phyloP scores from a whole-genome alignment of 2,888 invertebrate species.

The Bursaphelenchus okinawaensis region DNA sequence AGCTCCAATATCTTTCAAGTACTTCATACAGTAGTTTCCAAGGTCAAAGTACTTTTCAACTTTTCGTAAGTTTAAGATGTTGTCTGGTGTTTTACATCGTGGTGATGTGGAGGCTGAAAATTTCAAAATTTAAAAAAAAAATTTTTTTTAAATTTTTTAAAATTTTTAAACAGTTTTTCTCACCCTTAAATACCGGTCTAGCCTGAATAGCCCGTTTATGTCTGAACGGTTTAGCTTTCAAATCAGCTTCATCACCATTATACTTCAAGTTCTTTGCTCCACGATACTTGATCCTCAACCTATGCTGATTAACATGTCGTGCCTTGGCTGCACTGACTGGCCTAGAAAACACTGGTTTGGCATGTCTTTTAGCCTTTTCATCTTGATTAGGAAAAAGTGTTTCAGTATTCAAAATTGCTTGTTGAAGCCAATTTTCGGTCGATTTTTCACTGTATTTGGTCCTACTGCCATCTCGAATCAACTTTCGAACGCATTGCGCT shows the following conservation, averaged over 20 bases:
- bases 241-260: neutral
- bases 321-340: neutral
- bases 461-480: conserved; percentile 3
- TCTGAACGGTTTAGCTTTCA: neutral
- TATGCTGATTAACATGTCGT: neutral
- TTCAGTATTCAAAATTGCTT: neutral
- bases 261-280: conserved; percentile 8
- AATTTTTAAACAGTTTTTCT: too few species aligned
- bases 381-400: neutral
- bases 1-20: conserved; percentile 20
- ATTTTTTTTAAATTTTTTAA: neutral
- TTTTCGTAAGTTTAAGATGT: conserved; percentile 15
- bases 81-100: conserved; percentile 14
- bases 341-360: neutral
- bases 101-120: conserved; percentile 10
- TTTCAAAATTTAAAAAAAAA: neutral
- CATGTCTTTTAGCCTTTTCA: neutral
- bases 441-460: neutral
- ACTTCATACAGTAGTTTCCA: conserved; percentile 38
- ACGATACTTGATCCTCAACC: neutral
- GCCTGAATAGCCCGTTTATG: neutral
- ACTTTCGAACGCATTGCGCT: conserved; percentile 36
- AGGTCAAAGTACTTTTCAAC: conserved; percentile 26
- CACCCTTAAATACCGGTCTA: neutral
- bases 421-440: neutral